A percentile compares a stretch with the other conserved stretches of the same genome.
Evolutionary conservation across 1,140 invertebrate species (phyloP).

Genomic region (Rhizoglyphus robini): DNA sequence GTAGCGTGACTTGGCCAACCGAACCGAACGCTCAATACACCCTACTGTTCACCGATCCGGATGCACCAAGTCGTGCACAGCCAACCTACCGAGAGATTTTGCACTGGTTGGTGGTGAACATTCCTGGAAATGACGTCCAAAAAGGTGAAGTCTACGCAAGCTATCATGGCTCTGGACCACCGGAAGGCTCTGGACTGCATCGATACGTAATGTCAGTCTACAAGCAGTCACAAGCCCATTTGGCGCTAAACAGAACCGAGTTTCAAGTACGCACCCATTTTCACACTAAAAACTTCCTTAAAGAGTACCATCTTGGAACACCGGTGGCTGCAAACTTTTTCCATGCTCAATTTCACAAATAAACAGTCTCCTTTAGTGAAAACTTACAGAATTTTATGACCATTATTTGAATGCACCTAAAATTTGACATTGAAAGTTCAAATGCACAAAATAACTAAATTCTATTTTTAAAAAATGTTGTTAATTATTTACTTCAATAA

Average conservation of each 20-base stretch:
- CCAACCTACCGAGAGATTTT: slow-evolving; percentile 23
- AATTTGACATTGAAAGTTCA: too few relatives aligned
- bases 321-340: slow-evolving; percentile 39
- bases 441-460: not conserved
- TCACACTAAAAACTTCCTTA: slow-evolving; percentile 32
- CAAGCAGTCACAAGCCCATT: slow-evolving; percentile 38
- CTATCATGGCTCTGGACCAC: slow-evolving; percentile 25
- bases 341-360: slow-evolving; percentile 38
- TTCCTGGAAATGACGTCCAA: slow-evolving; percentile 28
- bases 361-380: too few relatives aligned
- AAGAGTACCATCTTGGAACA: slow-evolving; percentile 32
- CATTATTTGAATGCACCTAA: too few relatives aligned
- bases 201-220: slow-evolving; percentile 26
- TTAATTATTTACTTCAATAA: too few relatives aligned
- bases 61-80: slow-evolving; percentile 23
- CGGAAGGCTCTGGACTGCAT: slow-evolving; percentile 27
- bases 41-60: slow-evolving; percentile 25
- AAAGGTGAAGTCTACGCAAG: slow-evolving; percentile 22
- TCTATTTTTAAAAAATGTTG: too few relatives aligned
- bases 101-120: too few relatives aligned
- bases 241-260: slow-evolving; percentile 12
- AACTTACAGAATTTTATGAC: too few relatives aligned
- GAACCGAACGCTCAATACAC: slow-evolving; percentile 23
- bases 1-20: slow-evolving; percentile 12
- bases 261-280: slow-evolving; percentile 31